Percentiles rank a stretch among this genome's conserved stretches.
These are phyloP conservation scores for Morpho deidamia DNA, from an alignment of 2,888 invertebrate genomes.

Conservation along the genomic window DNA sequence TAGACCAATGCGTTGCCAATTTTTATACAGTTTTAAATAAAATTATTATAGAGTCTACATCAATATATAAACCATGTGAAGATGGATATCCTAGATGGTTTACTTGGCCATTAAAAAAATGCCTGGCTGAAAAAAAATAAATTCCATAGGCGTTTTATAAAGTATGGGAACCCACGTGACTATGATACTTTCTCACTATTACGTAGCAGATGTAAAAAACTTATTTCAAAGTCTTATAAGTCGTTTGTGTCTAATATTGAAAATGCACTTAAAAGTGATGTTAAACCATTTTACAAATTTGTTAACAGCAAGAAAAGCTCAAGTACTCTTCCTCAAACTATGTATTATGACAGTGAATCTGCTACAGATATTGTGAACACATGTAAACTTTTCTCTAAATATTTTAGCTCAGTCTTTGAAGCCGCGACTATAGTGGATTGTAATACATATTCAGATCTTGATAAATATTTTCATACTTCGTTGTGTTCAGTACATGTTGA, in stretches of 20 bases:
- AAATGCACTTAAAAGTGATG: not conserved
- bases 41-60: not conserved
- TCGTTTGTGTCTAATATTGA: not conserved
- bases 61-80: not conserved
- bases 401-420: not conserved
- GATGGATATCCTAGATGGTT: not conserved
- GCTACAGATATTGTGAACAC: not conserved
- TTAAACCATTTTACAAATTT: not conserved
- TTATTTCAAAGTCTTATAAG: not conserved
- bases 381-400: not conserved
- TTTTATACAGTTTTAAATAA: constrained; percentile 1
- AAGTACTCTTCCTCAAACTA: no score
- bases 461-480: no score
- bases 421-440: no score
- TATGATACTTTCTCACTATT: constrained; percentile 7
- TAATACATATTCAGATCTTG: no score
- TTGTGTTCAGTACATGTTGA: no score
- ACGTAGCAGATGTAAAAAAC: constrained; percentile 1
- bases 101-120: not conserved
- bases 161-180: constrained; percentile 1
- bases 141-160: not conserved
- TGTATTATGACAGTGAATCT: not conserved
- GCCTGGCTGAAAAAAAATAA: constrained; percentile 7
- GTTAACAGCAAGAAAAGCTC: not conserved
- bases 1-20: constrained; percentile 1